A percentile compares a stretch with the other conserved stretches of the same genome.
Conservation (phyloP, 2,888 invertebrate species). For the Clusia tigrina region DNA sequence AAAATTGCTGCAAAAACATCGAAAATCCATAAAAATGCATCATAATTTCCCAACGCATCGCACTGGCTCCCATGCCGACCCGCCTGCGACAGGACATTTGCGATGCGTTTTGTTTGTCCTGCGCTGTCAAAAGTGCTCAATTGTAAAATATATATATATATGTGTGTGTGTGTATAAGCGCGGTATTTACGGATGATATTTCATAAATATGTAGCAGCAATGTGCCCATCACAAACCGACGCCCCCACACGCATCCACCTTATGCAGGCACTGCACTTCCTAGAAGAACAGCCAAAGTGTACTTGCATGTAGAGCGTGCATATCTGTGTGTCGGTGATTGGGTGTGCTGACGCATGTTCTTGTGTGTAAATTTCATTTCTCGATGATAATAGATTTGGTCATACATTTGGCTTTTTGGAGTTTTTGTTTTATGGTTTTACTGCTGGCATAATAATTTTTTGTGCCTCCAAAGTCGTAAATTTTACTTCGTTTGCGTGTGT, state of each 20-base stretch:
- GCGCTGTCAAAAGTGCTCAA: conserved; percentile 18
- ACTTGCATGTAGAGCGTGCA: background rate
- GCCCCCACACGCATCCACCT: background rate
- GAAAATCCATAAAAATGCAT: conserved; percentile 66
- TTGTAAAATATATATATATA: background rate
- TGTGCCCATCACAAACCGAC: background rate
- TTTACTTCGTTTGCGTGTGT: conserved; percentile 49
- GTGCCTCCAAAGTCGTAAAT: conserved; percentile 42
- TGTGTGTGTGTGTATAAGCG: background rate
- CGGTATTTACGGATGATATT: conserved; percentile 10
- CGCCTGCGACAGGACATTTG: conserved; percentile 5
- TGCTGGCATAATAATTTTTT: conserved; percentile 42
- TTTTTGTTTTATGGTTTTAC: conserved; percentile 29
- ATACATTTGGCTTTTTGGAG: conserved; percentile 12
- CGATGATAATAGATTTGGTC: conserved; percentile 47
- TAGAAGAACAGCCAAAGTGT: conserved; percentile 33
- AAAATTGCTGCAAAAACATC: conserved; percentile 54
- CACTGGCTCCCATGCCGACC: background rate
- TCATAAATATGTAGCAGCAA: conserved; percentile 25
- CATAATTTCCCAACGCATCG: conserved; percentile 53
- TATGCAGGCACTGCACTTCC: conserved; percentile 37
- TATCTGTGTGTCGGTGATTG: background rate
- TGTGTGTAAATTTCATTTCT: conserved; percentile 25
- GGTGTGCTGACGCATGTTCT: conserved; percentile 34
- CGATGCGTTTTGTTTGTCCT: conserved; percentile 8